Conservation (phyloP, 1,140 invertebrate genomes). For the Argopecten irradians region DNA sequence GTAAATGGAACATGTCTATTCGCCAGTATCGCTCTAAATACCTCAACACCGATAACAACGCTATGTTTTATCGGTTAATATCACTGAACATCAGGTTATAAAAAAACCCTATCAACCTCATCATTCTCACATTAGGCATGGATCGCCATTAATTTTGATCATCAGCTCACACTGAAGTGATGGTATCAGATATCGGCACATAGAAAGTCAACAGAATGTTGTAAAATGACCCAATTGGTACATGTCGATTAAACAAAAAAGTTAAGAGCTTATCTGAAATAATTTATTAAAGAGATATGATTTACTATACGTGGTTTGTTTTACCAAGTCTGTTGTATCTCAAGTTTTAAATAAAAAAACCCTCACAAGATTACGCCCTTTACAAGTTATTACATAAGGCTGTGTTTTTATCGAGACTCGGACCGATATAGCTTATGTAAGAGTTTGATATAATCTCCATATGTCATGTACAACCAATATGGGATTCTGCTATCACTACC, state of each 20-base stretch:
- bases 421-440: no score
- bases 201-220: background rate
- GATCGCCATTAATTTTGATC: background rate
- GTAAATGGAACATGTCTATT: background rate
- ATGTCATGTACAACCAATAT: no score
- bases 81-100: slow-evolving; percentile 22
- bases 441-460: no score
- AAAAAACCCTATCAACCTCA: slow-evolving; percentile 8
- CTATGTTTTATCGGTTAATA: background rate
- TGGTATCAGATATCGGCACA: background rate
- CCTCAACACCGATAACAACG: background rate
- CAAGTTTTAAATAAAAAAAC: no score
- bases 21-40: background rate
- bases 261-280: background rate
- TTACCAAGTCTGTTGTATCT: background rate
- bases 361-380: no score
- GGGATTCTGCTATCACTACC: no score
- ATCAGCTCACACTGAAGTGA: background rate
- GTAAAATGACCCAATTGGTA: background rate
- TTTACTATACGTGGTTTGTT: background rate
- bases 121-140: background rate
- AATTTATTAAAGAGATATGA: background rate
- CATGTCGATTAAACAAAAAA: background rate
- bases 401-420: no score
- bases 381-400: no score